phyloP scores from a whole-genome alignment of 1,140 invertebrate genomes.

The Tetramorium parvispinum region DNA sequence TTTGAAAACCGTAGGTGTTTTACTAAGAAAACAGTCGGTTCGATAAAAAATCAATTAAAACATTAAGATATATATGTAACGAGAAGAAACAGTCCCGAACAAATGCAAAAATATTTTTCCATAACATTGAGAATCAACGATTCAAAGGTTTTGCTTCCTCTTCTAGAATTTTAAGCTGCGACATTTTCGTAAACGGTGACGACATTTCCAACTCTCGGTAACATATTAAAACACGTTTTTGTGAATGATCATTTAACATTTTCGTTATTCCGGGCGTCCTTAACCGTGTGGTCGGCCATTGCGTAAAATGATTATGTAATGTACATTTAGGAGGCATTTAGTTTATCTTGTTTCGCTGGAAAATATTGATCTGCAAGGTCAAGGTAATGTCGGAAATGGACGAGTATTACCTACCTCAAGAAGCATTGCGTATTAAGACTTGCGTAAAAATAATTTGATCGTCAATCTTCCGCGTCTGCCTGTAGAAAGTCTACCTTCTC shows the following conservation, averaged over 20 bases:
- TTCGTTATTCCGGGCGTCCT: constrained; percentile 24
- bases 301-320: constrained; percentile 19
- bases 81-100: background rate
- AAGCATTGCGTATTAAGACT: background rate
- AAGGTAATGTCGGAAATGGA: background rate
- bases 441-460: background rate
- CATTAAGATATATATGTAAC: background rate
- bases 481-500: background rate
- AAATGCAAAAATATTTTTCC: background rate
- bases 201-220: background rate
- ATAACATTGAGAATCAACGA: background rate
- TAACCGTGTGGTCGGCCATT: background rate
- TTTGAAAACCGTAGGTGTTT: background rate
- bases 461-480: background rate
- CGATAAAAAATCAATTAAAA: background rate
- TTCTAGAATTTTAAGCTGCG: background rate
- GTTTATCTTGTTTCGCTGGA: background rate
- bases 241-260: constrained; percentile 22
- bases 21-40: background rate
- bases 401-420: background rate
- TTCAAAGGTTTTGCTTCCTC: background rate
- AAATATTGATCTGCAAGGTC: constrained; percentile 11
- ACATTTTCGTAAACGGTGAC: background rate
- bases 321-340: constrained; percentile 12
- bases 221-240: constrained; percentile 14